Evolutionary conservation across 2,888 invertebrate species (phyloP), one percentile per base, ranked within the genome.

Genomic region (Horisme vitalbata): DNA sequence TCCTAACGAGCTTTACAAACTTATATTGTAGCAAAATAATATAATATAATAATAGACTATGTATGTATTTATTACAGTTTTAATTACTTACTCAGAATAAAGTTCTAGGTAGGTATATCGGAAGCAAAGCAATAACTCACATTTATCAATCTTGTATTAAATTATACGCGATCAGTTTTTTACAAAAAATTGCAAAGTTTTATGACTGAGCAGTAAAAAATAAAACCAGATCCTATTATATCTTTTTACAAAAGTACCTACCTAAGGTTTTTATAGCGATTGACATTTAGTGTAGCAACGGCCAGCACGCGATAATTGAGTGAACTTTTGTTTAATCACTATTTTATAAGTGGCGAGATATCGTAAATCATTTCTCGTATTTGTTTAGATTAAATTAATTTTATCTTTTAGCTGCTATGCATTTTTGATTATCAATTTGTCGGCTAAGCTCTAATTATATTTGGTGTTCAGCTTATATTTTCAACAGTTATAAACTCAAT

Each of bases 261-360:
- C 9, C 15, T 26, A 14, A 38, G 13, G 34, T 41, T 44, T 41
- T 45, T 47, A 38, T 35, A 38, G 13, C 33, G 18, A 31, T 45
- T 59, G 58, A 52, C 52, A 54, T 56, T 58, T 52, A 33, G 45
- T 27, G 21, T 41, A 43, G 38, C 35, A 37, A 49, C 24, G 31
- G 23, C 11, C 27, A 38, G 43, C 50, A 41, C 31, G 37, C 52
- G 36, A 54, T 53, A 56, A 52, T 51, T 54, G 38, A 44, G 48
- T 48, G 50, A 52, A 46, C 46, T 54, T 56, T 55, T 53, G 15
- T 47, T n/a, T 51, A 41, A 55, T 55, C 50, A 48, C 39, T 37
- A 4, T 35, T 46, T 53, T 47, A 26, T 36, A 47, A 27, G 31
- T 43, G 26, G 31, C 20, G 24, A 43, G 41, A 32, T 45, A 39